These are phyloP conservation scores for Cranoglanis bouderius DNA, from an alignment of 2,113 vertebrate species.

Conservation along the genomic window DNA sequence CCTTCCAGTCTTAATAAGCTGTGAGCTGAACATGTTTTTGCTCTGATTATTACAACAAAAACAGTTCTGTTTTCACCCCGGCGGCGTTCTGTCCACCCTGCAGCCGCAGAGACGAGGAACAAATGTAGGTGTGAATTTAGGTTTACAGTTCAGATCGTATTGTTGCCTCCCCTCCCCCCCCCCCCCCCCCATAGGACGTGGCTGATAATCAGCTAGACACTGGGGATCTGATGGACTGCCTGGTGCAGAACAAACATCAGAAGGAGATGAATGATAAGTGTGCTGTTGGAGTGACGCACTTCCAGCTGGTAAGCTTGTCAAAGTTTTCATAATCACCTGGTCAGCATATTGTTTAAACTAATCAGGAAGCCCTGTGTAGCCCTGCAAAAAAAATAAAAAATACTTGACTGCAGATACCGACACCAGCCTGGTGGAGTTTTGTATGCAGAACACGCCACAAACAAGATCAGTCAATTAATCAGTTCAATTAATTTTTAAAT, in stretches of 20 bases:
- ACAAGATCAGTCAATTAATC: neutral
- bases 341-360: neutral
- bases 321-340: neutral
- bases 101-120: neutral
- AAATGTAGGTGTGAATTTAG: neutral
- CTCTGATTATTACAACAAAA: neutral
- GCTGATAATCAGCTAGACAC: slow-evolving; percentile 96
- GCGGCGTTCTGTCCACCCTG: too few relatives aligned
- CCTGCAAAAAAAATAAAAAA: neutral
- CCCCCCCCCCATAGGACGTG: slow-evolving; percentile 78
- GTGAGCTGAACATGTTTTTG: too few relatives aligned
- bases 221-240: slow-evolving; percentile 94
- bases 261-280: slow-evolving; percentile 99
- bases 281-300: slow-evolving; percentile 92
- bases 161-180: slow-evolving; percentile 13
- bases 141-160: neutral
- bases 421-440: neutral
- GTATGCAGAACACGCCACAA: neutral
- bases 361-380: neutral
- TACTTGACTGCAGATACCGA: neutral
- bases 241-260: slow-evolving; percentile 98
- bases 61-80: neutral
- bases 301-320: slow-evolving; percentile 89
- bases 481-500: neutral
- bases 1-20: too few relatives aligned